Evolutionary conservation across 2,888 invertebrate genomes (phyloP).

Genomic region (Trichogramma dendrolimi): DNA sequence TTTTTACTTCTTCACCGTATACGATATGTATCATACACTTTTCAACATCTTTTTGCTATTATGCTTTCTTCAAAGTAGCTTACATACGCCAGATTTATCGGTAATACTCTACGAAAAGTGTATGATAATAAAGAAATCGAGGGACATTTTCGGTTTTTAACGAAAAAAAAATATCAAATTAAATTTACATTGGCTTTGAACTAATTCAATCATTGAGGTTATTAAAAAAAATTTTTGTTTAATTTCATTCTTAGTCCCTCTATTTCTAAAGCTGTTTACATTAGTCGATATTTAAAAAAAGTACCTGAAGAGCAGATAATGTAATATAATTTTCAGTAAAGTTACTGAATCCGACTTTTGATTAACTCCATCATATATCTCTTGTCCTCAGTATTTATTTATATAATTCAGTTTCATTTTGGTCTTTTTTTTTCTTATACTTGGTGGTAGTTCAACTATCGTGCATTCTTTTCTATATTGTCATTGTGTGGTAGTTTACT

Average conservation of each 20-base stretch:
- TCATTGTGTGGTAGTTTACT: not conserved
- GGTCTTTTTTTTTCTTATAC: conserved; percentile 24
- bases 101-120: conserved; percentile 31
- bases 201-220: conserved; percentile 46
- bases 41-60: not conserved
- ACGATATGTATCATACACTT: not conserved
- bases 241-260: conserved; percentile 41
- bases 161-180: no score
- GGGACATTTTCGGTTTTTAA: conserved; percentile 37
- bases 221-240: conserved; percentile 17
- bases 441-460: conserved; percentile 31
- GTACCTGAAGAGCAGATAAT: conserved; percentile 35
- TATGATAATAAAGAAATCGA: conserved; percentile 46
- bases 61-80: not conserved
- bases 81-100: not conserved
- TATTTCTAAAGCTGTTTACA: conserved; percentile 50
- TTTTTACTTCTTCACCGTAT: not conserved
- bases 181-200: conserved; percentile 39
- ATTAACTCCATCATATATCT: conserved; percentile 4
- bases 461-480: not conserved
- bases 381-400: conserved; percentile 32
- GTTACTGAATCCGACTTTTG: not conserved
- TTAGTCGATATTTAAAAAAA: conserved; percentile 46
- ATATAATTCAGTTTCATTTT: conserved; percentile 24
- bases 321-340: not conserved